Percentiles rank a stretch among this genome's conserved stretches.
These are phyloP conservation scores for Centropus bengalensis DNA, from an alignment of 2,113 vertebrate species.

Conservation along the genomic window DNA sequence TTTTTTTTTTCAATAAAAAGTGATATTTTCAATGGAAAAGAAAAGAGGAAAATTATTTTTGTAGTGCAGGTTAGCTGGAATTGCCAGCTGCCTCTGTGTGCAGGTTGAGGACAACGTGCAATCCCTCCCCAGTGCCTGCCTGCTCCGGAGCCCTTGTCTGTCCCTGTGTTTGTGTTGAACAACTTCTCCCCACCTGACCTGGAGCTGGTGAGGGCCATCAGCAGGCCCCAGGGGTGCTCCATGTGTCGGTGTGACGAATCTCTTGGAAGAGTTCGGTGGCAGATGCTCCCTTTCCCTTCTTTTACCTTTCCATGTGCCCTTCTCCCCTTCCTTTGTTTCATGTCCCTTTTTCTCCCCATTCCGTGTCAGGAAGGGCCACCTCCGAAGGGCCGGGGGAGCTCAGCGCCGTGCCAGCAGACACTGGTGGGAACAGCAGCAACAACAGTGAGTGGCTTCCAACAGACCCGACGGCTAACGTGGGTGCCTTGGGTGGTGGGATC, in stretches of 20 bases:
- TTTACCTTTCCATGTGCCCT: neutral
- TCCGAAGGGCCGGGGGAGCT: constrained; percentile 22
- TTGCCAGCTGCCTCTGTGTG: neutral
- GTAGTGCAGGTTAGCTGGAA: neutral
- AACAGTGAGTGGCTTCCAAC: constrained; percentile 57
- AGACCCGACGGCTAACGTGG: neutral
- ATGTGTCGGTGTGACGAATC: neutral
- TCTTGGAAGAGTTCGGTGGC: neutral
- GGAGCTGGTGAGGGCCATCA: neutral
- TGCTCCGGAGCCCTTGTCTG: neutral
- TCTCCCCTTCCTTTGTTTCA: neutral
- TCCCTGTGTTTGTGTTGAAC: neutral
- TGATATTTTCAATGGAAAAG: neutral
- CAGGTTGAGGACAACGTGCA: neutral
- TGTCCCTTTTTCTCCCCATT: neutral
- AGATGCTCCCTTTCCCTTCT: constrained; percentile 18
- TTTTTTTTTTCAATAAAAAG: neutral
- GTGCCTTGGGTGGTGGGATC: neutral
- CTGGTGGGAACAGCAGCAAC: constrained; percentile 24
- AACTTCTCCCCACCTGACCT: neutral
- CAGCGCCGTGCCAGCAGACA: neutral
- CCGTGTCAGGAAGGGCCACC: constrained; percentile 11
- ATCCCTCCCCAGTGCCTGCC: neutral
- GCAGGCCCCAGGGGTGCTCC: neutral
- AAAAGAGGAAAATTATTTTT: neutral